These are phyloP conservation scores for Drosophila kohkoa DNA, from an alignment of 1,140 invertebrate genomes.

Conservation along the genomic window DNA sequence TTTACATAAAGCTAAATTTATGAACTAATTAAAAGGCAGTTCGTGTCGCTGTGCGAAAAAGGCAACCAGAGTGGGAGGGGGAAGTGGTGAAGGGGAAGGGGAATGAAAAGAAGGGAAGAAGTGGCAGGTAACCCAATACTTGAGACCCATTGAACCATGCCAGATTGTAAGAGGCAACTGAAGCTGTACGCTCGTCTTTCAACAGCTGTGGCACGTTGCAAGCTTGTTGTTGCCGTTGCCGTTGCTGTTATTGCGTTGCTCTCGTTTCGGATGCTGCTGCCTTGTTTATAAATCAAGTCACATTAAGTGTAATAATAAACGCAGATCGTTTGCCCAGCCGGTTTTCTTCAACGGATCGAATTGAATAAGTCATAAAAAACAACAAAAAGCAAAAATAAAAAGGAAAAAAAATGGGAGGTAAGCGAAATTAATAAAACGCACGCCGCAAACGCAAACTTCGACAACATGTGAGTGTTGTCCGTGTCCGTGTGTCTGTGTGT, in stretches of 20 bases:
- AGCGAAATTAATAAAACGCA: slow-evolving; percentile 61
- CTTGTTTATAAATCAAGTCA: slow-evolving; percentile 82
- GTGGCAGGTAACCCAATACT: slow-evolving; percentile 64
- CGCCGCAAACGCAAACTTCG: background rate
- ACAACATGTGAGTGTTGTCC: background rate
- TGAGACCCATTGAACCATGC: slow-evolving; percentile 56
- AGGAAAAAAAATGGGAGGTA: slow-evolving; percentile 24
- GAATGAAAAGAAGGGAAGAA: too few relatives aligned
- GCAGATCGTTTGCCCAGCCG: slow-evolving; percentile 54
- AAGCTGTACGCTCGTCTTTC: slow-evolving; percentile 34
- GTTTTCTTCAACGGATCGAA: slow-evolving; percentile 46
- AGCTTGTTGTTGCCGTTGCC: background rate
- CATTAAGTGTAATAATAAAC: slow-evolving; percentile 82
- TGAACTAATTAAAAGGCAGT: slow-evolving; percentile 68
- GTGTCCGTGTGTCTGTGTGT: slow-evolving; percentile 4
- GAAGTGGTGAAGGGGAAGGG: background rate
- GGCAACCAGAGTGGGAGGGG: background rate
- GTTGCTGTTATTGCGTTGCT: slow-evolving; percentile 4
- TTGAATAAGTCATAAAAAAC: slow-evolving; percentile 79
- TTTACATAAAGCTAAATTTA: slow-evolving; percentile 45
- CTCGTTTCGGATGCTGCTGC: slow-evolving; percentile 52
- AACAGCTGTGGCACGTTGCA: slow-evolving; percentile 44
- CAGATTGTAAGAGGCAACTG: slow-evolving; percentile 30
- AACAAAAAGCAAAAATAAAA: slow-evolving; percentile 27
- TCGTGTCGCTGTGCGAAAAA: slow-evolving; percentile 41